Base-by-base conservation (phyloP, 2,888 invertebrate species). In the Plutella xylostella region DNA sequence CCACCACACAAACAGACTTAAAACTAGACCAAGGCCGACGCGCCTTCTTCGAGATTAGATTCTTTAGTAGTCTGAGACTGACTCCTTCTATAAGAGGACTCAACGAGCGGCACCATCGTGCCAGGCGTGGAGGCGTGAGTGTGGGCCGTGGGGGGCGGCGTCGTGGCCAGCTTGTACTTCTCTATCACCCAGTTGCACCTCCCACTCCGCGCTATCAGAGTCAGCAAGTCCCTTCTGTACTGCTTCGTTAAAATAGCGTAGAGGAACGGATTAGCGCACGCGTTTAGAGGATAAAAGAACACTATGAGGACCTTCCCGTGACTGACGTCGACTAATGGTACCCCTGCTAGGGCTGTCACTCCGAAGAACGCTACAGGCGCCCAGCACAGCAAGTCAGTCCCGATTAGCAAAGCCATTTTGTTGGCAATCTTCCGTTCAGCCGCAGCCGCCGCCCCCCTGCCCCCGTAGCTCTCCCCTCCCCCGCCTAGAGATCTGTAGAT, bases 351-450 rank as follows among this genome's bases (percentile, higher is more conserved):
- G 0, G 96, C 96, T 0, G 95, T 94, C 4, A 95, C 80, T 0
- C 93, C 92, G 61, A 95, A 94, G 65, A 96, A 94, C 0, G 94
- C 92, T 7, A 96, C 94, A 0, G 96, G 96, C 9, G 95, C 92
- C 88, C 91, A 92, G 57, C 92, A 93, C 0, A 90, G 88, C 58
- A 95, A 89, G 71, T 96, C 92, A 0, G 94, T 94, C 53, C 93
- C 92, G 4, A 94, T 91, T 30, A 97, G 82, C n/a, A 96, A 74
- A 0, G 94, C 92, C 94, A 96, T 96, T 63, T 94, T 91, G 65
- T 94, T 94, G 22, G 95, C 95, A 18, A 95, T 90, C 0, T 91
- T 90, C 76, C 79, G 91, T 89, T 55, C 92, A 77, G 61, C 89
- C 37, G 56, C 91, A 56, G 53, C 91, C 66, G 70, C 91, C 77